Conservation (phyloP, 2,888 invertebrate species). For the Limnephilus marmoratus region DNA sequence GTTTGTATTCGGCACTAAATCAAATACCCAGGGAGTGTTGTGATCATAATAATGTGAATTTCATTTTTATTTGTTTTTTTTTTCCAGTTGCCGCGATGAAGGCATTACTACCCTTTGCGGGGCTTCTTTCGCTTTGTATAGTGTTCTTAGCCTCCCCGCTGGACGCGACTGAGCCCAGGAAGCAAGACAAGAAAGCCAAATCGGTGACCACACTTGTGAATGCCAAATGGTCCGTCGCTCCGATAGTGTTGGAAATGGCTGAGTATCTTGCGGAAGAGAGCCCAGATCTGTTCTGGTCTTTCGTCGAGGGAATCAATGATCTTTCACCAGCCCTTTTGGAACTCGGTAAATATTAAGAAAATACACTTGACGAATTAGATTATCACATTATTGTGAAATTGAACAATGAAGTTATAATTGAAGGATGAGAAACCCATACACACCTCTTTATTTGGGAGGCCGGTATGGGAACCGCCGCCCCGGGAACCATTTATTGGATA, state of each 20-base stretch:
- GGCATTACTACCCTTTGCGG: constrained; percentile 41
- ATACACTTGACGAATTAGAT: constrained; percentile 50
- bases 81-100: constrained; percentile 50
- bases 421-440: background rate
- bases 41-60: background rate
- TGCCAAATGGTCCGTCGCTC: constrained; percentile 97
- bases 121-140: constrained; percentile 51
- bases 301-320: constrained; percentile 83
- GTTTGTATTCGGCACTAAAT: background rate
- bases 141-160: constrained; percentile 46
- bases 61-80: background rate
- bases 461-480: too few relatives aligned
- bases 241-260: constrained; percentile 92
- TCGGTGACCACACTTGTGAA: constrained; percentile 92
- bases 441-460: too few relatives aligned
- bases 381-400: background rate
- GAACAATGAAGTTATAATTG: background rate
- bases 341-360: constrained; percentile 76
- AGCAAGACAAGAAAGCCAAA: constrained; percentile 80
- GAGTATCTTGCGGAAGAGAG: constrained; percentile 91
- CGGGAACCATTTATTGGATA: too few relatives aligned
- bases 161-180: constrained; percentile 56
- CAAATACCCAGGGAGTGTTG: background rate
- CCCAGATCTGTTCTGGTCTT: constrained; percentile 89
- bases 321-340: constrained; percentile 79